Conservation (phyloP, 2,888 invertebrate genomes). For the Thalpophila matura region DNA sequence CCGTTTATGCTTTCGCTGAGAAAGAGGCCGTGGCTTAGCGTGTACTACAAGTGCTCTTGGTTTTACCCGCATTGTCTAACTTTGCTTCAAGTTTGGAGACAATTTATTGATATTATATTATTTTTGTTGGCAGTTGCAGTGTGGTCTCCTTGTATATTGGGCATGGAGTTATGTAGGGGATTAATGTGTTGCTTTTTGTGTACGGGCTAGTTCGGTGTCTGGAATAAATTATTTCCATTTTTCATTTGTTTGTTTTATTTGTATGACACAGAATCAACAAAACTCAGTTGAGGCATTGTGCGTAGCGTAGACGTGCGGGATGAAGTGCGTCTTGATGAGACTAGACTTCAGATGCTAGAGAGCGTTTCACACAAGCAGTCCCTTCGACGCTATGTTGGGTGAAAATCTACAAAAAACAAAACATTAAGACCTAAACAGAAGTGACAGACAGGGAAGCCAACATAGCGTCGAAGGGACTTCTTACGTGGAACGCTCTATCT, state of each 20-base stretch:
- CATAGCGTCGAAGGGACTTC: no score
- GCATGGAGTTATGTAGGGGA: conserved; percentile 62
- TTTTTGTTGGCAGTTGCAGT: conserved; percentile 67
- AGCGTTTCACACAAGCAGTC: no score
- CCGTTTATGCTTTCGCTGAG: conserved; percentile 32
- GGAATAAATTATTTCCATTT: conserved; percentile 41
- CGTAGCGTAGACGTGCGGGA: no score
- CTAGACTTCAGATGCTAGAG: no score
- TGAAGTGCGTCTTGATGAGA: no score
- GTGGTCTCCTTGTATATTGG: conserved; percentile 70
- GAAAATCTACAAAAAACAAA: no score
- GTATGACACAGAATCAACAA: no score
- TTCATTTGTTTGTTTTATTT: neutral
- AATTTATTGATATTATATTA: conserved; percentile 64
- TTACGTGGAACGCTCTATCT: no score
- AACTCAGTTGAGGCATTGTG: no score
- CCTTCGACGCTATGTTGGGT: no score
- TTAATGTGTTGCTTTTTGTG: conserved; percentile 66
- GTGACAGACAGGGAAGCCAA: no score
- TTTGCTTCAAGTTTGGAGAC: conserved; percentile 61
- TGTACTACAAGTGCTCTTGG: conserved; percentile 60
- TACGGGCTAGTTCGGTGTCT: conserved; percentile 34
- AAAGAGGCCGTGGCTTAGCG: conserved; percentile 25
- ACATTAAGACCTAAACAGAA: no score
- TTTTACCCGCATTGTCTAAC: conserved; percentile 68